Conservation (phyloP, 2,888 invertebrate species). For the Hyles lineata region DNA sequence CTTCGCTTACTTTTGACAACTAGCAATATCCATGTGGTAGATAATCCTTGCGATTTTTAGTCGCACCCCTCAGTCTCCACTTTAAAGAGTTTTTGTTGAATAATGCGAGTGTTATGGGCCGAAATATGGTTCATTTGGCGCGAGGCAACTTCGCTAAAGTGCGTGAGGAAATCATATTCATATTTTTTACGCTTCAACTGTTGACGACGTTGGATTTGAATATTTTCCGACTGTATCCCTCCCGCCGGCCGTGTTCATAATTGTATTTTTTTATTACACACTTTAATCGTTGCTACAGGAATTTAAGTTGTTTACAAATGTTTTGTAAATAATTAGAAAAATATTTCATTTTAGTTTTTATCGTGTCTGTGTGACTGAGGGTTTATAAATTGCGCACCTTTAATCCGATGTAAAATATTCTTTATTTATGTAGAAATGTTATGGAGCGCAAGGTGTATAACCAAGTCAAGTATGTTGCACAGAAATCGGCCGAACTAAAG, state of each 20-base stretch:
- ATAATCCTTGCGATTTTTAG: constrained; percentile 31
- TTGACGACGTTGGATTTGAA: constrained; percentile 75
- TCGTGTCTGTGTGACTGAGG: too few relatives aligned
- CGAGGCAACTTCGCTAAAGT: constrained; percentile 74
- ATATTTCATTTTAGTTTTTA: too few relatives aligned
- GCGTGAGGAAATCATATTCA: constrained; percentile 82
- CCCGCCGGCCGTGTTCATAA: constrained; percentile 27
- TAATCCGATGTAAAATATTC: too few relatives aligned
- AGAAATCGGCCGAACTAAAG: too few relatives aligned
- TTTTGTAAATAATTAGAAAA: not conserved
- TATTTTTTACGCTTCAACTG: constrained; percentile 83
- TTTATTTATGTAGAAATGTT: too few relatives aligned
- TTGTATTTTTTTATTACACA: constrained; percentile 41
- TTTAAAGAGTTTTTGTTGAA: constrained; percentile 63
- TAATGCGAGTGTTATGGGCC: constrained; percentile 82
- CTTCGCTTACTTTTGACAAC: too few relatives aligned
- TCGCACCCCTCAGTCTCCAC: constrained; percentile 38
- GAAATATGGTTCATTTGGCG: constrained; percentile 84
- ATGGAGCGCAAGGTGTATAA: too few relatives aligned
- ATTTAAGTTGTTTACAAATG: not conserved
- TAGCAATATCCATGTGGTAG: not conserved
- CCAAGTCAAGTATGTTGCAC: too few relatives aligned
- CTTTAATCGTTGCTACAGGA: not conserved
- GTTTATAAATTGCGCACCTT: too few relatives aligned
- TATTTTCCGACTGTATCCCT: constrained; percentile 49